phyloP scores from a whole-genome alignment of 2,888 invertebrate species.

The Psylliodes chrysocephalus region DNA sequence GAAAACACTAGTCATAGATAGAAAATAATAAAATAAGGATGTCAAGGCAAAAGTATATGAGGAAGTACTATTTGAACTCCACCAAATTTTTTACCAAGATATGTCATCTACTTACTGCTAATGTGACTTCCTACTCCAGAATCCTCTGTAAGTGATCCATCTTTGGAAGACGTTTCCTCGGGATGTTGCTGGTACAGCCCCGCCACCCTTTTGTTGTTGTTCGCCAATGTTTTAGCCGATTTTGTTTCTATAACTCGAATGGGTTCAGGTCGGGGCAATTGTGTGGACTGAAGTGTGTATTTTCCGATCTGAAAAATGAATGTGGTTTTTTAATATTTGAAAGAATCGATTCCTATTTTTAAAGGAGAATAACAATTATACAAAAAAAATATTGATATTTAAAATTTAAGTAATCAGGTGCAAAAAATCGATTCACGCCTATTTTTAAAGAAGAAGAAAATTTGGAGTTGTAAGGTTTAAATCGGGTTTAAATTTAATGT shows the following conservation, averaged over 20 bases:
- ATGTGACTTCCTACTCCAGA: conserved; percentile 68
- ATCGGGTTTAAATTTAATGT: too few species aligned
- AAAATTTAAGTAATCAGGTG: too few species aligned
- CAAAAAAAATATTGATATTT: too few species aligned
- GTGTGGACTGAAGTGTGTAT: conserved; percentile 76
- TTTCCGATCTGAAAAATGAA: conserved; percentile 62
- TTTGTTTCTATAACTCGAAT: conserved; percentile 73
- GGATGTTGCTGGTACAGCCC: conserved; percentile 61
- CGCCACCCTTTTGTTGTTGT: conserved; percentile 73
- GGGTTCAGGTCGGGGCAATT: conserved; percentile 80
- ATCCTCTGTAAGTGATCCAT: conserved; percentile 74
- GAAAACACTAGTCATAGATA: too few species aligned
- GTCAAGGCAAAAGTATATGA: too few species aligned
- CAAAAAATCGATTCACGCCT: too few species aligned
- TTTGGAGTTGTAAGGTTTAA: too few species aligned
- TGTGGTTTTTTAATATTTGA: not conserved
- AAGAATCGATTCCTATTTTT: not conserved
- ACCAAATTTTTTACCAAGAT: too few species aligned
- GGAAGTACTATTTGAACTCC: too few species aligned
- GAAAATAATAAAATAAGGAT: too few species aligned
- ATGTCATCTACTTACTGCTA: conserved; percentile 49
- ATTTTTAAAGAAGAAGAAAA: too few species aligned
- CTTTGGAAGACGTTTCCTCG: conserved; percentile 63
- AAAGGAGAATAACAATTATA: too few species aligned
- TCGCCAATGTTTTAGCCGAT: conserved; percentile 77